Evolutionary conservation across 2,113 vertebrate genomes (phyloP).

Genomic region (Oxyruncus cristatus): DNA sequence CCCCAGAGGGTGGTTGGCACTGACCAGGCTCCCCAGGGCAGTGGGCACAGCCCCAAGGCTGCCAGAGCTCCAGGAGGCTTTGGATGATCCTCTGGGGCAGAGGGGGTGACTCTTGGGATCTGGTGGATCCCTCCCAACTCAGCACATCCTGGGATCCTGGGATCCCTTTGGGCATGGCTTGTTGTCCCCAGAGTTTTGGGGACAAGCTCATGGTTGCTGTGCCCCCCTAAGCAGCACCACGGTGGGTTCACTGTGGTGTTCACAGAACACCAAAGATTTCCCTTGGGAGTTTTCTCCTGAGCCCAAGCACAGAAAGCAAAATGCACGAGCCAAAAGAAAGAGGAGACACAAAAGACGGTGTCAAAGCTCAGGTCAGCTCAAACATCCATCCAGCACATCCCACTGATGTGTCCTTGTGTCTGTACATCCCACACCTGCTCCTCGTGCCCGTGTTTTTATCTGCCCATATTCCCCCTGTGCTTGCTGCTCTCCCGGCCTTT

Average conservation of each 20-base stretch:
- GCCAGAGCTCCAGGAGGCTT: not conserved
- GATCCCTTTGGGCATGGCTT: not conserved
- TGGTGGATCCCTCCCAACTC: not conserved
- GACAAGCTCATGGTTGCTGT: not conserved
- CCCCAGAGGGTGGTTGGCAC: not conserved
- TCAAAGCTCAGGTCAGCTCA: not conserved
- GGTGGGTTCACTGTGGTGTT: fast-evolving
- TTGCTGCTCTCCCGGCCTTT: constrained; percentile 25
- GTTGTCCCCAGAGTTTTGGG: not conserved
- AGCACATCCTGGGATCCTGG: not conserved
- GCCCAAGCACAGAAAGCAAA: not conserved
- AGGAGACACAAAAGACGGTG: not conserved
- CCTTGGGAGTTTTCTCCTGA: not conserved
- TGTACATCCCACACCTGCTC: not conserved
- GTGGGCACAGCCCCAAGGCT: not conserved
- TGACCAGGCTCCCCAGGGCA: not conserved
- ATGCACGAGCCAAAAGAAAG: not conserved
- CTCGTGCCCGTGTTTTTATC: not conserved
- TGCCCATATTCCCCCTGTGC: not conserved
- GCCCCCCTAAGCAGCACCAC: not conserved
- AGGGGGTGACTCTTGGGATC: not conserved
- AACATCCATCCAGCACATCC: not conserved
- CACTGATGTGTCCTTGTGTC: not conserved
- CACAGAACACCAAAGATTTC: not conserved
- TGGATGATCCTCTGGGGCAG: not conserved